Evolutionary conservation across 2,888 invertebrate genomes (phyloP), one percentile per base, ranked within the genome.

Genomic region (Cataglyphis livida): DNA sequence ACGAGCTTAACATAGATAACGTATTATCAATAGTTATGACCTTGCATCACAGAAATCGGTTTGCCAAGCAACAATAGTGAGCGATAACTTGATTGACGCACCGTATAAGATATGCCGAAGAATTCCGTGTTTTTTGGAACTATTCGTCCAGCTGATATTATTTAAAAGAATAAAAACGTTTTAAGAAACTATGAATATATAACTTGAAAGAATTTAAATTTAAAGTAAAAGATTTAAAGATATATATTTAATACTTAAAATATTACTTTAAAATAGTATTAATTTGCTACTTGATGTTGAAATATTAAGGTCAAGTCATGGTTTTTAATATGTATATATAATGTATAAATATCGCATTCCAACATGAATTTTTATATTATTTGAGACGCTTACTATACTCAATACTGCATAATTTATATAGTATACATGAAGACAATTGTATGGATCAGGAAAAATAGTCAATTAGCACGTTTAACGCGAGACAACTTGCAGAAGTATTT

Each of bases 31-130:
- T 51, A 41, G n/a, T 62, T 76, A 7, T 65, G 76, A 68, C 84
- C 78, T 85, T 82, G 68, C 38, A 28, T 28, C 25, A 64, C 73
- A 81, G 68, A 84, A 84, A 82, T 82, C 74, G 57, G 68, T 51
- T 71, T 38, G 3, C 48, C 28, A 10, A 41, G 61, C 68, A 28
- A 76, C 35, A 65, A 51, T 54, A 7, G 44, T 21, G 28, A 28
- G 66, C 73, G 81, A 76, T 68, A 81, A 82, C 66, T 84, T 48
- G 12, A 9, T 65, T 48, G 44, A 18, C 57, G 38, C 32, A 32
- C 12, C 32, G 18, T 32, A 38, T 44, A 38, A 81, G 66, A 28
- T 15, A 28, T 41, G 32, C 18, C 73, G 64, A 48, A 41, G 64
- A 48, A 41, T 66, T 81, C 44, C 61, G 7, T 51, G 62, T 25